Percentiles rank a stretch among this genome's conserved stretches.
Evolutionary conservation across 2,797 vertebrate genomes (phyloP).

Genomic region (Gambusia yucatana): DNA sequence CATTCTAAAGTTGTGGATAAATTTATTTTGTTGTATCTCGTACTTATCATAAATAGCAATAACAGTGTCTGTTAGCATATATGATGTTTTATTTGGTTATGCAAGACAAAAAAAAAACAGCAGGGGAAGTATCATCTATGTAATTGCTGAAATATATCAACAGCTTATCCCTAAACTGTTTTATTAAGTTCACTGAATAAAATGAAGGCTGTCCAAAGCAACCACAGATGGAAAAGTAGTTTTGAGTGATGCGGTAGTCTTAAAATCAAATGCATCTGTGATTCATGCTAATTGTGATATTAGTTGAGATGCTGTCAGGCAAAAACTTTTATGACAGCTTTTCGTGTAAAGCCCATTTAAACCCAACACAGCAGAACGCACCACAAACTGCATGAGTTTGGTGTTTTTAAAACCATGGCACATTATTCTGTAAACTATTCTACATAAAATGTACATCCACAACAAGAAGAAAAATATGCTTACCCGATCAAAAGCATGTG

Average conservation of each 20-base stretch:
- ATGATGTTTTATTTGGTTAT: constrained; percentile 2
- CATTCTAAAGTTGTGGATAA: not conserved
- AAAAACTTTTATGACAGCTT: not conserved
- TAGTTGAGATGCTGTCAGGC: not conserved
- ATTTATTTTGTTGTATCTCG: not conserved
- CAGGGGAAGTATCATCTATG: not conserved
- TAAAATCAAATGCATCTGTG: not conserved
- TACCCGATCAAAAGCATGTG: not conserved
- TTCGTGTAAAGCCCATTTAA: not conserved
- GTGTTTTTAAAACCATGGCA: no score
- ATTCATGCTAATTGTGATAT: constrained; percentile 10
- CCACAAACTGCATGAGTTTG: not conserved
- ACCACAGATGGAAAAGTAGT: not conserved
- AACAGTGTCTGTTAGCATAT: not conserved
- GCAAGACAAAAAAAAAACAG: not conserved
- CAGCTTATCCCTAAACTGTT: constrained; percentile 7
- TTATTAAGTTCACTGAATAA: constrained; percentile 7
- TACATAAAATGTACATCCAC: not conserved
- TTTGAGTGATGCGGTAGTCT: not conserved
- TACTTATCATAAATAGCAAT: not conserved
- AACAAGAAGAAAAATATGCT: not conserved
- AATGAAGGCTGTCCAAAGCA: not conserved
- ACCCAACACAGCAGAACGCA: not conserved
- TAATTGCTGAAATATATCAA: constrained; percentile 7
- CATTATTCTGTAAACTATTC: not conserved